Percentiles rank a stretch among this genome's conserved stretches.
Evolutionary conservation across 1,140 invertebrate species (phyloP).

Genomic region (Nephotettix cincticeps): DNA sequence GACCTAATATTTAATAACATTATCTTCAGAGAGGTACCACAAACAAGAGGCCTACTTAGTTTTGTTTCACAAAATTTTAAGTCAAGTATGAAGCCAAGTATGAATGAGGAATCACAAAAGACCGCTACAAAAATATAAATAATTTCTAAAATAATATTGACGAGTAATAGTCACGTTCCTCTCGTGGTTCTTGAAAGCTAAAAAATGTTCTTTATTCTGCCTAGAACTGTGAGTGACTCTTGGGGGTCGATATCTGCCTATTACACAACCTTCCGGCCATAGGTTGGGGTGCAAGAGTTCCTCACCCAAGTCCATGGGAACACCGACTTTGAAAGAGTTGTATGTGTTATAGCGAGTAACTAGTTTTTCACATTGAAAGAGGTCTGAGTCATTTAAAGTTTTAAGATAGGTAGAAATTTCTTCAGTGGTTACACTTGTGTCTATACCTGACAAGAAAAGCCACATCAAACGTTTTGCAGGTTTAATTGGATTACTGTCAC

Average conservation of each 20-base stretch:
- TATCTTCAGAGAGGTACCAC: too few relatives aligned
- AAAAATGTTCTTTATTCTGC: too few relatives aligned
- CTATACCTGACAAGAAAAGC: neutral
- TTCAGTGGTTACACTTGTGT: neutral
- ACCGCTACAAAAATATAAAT: neutral
- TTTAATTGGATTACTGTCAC: neutral
- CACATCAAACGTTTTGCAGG: neutral
- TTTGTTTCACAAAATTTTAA: too few relatives aligned
- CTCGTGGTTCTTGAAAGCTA: too few relatives aligned
- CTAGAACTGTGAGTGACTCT: too few relatives aligned
- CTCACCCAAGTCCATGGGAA: neutral
- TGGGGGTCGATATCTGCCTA: too few relatives aligned
- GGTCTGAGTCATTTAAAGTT: neutral
- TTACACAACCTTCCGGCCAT: neutral
- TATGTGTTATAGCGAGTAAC: neutral
- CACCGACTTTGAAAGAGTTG: neutral
- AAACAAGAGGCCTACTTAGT: too few relatives aligned
- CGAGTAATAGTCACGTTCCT: too few relatives aligned
- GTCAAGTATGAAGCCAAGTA: too few relatives aligned
- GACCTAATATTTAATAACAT: too few relatives aligned
- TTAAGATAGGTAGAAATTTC: neutral
- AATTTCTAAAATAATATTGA: conserved; percentile 2
- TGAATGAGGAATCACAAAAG: neutral
- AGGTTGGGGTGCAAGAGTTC: too few relatives aligned
- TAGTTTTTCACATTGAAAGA: neutral